Conservation (phyloP, 1,140 invertebrate genomes). For the Myzus persicae region DNA sequence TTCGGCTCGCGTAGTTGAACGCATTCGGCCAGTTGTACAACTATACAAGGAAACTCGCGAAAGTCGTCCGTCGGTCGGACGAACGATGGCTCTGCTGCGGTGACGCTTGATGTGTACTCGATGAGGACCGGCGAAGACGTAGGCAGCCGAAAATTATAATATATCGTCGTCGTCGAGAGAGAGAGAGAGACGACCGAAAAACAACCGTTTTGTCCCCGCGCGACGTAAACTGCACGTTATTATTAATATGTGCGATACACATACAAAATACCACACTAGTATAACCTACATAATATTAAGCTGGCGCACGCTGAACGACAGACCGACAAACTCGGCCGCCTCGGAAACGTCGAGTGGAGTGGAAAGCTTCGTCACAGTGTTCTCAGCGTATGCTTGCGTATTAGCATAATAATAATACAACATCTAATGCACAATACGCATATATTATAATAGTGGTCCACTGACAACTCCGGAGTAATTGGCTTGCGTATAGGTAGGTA, state of each 20-base stretch:
- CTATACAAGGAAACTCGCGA: too few species aligned
- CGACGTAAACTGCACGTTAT: not conserved
- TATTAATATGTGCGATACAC: not conserved
- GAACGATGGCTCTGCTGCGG: too few species aligned
- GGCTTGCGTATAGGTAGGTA: too few species aligned
- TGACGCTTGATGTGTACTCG: too few species aligned
- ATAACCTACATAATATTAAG: not conserved
- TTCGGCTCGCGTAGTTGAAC: too few species aligned
- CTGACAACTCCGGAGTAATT: constrained; percentile 8
- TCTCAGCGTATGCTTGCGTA: not conserved
- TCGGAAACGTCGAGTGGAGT: not conserved
- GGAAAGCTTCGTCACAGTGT: not conserved
- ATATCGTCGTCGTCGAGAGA: too few species aligned
- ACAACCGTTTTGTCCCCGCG: not conserved
- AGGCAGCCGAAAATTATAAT: not conserved
- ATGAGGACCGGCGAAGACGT: not conserved
- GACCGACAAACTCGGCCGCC: not conserved
- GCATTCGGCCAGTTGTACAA: too few species aligned
- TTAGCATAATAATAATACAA: not conserved
- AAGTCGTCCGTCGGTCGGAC: too few species aligned
- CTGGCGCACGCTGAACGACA: not conserved
- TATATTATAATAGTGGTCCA: not conserved
- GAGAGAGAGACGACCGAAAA: not conserved
- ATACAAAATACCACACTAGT: too few species aligned
- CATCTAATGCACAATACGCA: not conserved